Evolutionary conservation across 2,888 invertebrate species (phyloP).

Genomic region (Drosophila putrida): DNA sequence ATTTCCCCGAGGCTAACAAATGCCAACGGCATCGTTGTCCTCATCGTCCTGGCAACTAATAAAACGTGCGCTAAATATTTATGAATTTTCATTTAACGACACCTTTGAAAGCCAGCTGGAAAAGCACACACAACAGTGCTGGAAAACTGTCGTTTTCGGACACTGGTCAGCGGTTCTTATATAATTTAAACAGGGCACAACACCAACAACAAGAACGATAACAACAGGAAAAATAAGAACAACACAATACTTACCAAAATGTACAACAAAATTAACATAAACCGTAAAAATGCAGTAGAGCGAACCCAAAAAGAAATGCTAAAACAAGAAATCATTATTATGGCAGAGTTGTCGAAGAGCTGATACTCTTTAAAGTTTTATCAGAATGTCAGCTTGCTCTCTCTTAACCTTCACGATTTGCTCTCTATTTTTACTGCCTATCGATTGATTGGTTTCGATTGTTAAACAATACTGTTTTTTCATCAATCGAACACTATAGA

Average conservation of each 20-base stretch:
- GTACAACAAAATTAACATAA: slow-evolving; percentile 66
- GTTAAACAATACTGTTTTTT: no score
- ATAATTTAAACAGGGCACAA: slow-evolving; percentile 57
- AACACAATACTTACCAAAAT: slow-evolving; percentile 19
- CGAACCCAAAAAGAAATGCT: slow-evolving; percentile 25
- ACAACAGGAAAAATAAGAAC: slow-evolving; percentile 22
- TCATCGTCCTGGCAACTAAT: slow-evolving; percentile 59
- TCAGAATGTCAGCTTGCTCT: background rate
- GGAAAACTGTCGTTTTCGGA: slow-evolving; percentile 48
- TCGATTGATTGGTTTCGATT: no score
- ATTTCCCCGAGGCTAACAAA: slow-evolving; percentile 44
- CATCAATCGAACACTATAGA: no score
- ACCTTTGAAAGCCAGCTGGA: slow-evolving; percentile 63
- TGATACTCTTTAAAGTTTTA: slow-evolving; percentile 1
- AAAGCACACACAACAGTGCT: slow-evolving; percentile 39
- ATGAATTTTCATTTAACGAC: slow-evolving; percentile 76
- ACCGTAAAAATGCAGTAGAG: slow-evolving; percentile 51
- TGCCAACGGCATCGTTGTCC: slow-evolving; percentile 41
- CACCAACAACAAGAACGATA: slow-evolving; percentile 5
- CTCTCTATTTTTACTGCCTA: no score
- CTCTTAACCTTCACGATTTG: no score
- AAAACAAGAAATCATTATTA: slow-evolving; percentile 2
- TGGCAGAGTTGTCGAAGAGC: background rate
- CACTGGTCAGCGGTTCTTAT: slow-evolving; percentile 47
- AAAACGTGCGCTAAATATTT: slow-evolving; percentile 77